Conservation (phyloP, 2,113 vertebrate genomes). For the Myanophis thanlyinensis region DNA sequence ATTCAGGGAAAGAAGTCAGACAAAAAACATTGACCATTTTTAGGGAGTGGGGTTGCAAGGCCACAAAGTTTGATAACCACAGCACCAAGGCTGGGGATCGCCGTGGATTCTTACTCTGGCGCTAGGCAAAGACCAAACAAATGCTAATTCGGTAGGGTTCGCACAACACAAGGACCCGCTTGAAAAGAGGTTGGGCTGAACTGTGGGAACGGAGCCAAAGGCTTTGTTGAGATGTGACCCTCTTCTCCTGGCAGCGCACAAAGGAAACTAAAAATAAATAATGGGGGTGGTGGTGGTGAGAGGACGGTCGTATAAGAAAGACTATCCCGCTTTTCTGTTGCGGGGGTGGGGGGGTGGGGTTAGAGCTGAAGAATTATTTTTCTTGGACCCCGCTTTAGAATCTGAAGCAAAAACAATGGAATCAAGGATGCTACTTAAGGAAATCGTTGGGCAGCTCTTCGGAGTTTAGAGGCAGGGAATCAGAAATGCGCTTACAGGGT, state of each 20-base stretch:
- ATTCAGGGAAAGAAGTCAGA: not conserved
- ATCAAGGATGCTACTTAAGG: not conserved
- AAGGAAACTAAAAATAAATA: not conserved
- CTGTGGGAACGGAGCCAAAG: not conserved
- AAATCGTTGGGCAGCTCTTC: not conserved
- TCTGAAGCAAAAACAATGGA: not conserved
- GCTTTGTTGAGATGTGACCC: not conserved
- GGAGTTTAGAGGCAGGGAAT: not conserved
- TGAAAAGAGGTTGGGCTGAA: not conserved
- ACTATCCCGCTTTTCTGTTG: not conserved
- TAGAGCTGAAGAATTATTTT: not conserved
- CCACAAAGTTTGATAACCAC: not conserved
- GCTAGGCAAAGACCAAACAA: not conserved
- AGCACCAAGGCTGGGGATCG: not conserved
- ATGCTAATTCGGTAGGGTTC: not conserved
- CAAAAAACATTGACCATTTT: not conserved
- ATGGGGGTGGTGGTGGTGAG: not conserved
- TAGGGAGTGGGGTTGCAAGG: not conserved
- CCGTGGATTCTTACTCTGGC: not conserved
- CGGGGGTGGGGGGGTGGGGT: not conserved
- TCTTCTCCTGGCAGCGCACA: not conserved
- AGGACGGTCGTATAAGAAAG: not conserved
- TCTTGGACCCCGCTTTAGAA: not conserved
- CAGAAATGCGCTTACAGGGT: not conserved
- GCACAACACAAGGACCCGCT: not conserved